A percentile compares a stretch with the other conserved stretches of the same genome.
Evolutionary conservation across 2,113 vertebrate genomes (phyloP).

Genomic region (Poecile atricapillus): DNA sequence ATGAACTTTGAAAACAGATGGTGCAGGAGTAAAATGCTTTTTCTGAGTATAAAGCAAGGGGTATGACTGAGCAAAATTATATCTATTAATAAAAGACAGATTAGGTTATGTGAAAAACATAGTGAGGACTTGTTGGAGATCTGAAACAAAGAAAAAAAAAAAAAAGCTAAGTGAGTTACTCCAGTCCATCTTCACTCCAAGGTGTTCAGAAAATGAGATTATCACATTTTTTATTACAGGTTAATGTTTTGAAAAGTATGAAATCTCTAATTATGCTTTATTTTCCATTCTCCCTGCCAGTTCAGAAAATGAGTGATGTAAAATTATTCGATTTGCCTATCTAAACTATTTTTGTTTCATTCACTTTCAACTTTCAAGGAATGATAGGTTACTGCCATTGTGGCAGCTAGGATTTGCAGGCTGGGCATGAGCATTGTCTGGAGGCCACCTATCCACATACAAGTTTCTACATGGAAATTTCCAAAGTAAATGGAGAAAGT

Average conservation of each 20-base stretch:
- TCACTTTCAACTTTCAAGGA: neutral
- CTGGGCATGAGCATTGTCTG: neutral
- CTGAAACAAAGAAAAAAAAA: neutral
- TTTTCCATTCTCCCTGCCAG: neutral
- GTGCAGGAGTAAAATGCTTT: constrained; percentile 6
- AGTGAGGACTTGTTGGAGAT: neutral
- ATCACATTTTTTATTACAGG: neutral
- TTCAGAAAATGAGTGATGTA: neutral
- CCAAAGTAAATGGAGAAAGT: neutral
- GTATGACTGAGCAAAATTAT: neutral
- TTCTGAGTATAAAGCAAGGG: neutral
- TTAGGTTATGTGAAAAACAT: neutral
- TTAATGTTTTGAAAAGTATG: neutral
- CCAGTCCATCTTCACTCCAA: neutral
- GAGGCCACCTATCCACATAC: neutral
- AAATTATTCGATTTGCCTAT: neutral
- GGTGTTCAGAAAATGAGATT: neutral
- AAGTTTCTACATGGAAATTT: neutral
- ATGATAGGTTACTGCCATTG: neutral
- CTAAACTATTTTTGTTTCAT: neutral
- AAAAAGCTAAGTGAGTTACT: neutral
- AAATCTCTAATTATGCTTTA: neutral
- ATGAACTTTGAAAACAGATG: constrained; percentile 6
- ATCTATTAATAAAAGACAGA: neutral
- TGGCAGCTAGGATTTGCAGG: neutral